phyloP scores from a whole-genome alignment of 2,113 vertebrate species.

The Ophthalmolycus amberensis region DNA sequence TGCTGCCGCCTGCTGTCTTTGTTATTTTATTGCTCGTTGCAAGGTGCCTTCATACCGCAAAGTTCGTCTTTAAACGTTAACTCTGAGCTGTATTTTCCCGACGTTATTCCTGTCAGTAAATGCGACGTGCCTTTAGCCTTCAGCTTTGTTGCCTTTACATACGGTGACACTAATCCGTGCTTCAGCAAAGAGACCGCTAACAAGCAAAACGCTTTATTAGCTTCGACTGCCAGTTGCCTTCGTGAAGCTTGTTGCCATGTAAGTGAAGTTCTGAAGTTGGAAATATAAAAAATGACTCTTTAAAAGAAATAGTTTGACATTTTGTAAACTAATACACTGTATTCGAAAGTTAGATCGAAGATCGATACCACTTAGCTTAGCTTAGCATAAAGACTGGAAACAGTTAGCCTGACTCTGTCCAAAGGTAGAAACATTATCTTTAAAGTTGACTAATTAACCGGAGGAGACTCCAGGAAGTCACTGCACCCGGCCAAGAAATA shows the following conservation, averaged over 20 bases:
- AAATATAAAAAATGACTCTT: background rate
- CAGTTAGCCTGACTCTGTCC: background rate
- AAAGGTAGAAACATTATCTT: background rate
- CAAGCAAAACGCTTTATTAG: background rate
- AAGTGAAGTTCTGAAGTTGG: background rate
- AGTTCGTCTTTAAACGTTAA: background rate
- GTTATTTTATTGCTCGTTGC: background rate
- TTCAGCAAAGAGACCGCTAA: background rate
- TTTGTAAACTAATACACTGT: background rate
- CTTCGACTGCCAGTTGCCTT: background rate
- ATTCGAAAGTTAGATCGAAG: background rate
- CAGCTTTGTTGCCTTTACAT: constrained; percentile 16
- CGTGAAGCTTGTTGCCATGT: background rate
- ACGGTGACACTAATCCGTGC: background rate
- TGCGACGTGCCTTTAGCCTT: constrained; percentile 52
- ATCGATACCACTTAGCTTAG: background rate
- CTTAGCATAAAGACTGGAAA: background rate
- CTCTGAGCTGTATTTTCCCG: background rate
- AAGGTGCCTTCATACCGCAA: constrained; percentile 3
- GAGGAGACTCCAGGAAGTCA: background rate
- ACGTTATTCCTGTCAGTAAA: constrained; percentile 14
- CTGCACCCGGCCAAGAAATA: too few species aligned
- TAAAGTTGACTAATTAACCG: background rate
- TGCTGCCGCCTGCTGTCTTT: background rate
- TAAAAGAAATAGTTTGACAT: background rate